Evolutionary conservation across 2,113 vertebrate genomes (phyloP), one percentile per base, ranked within the genome.

Genomic region (Trogon surrucura): DNA sequence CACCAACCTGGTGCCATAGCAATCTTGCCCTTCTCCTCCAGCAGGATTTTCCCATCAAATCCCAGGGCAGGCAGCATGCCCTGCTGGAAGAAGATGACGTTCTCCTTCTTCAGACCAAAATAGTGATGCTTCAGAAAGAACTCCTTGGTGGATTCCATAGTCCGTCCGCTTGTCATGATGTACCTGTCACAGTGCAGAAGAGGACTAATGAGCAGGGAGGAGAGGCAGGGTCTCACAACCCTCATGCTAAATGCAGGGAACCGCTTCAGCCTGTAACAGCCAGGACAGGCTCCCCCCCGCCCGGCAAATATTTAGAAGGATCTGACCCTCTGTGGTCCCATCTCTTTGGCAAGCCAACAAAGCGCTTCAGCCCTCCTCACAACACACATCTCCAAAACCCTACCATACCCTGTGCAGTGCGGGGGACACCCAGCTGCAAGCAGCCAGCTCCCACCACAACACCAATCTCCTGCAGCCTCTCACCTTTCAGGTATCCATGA

Each of bases 61-160:
- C 98, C 99, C 98, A 99, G 97, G 38, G 99, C 99, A 4, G 99
- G 99, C n/a, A 99, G 98, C 99, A 99, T 99, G 80, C 99, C 99
- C 95, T 99, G 99, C 97, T 99, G 99, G 88, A 99, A 99, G 96
- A 99, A 99, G 77, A 99, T 85, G 9, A 99, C 91, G 2, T 99
- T 98, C 93, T 98, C 98, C 91, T 99, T 97, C 34, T 98, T 97
- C 87, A 99, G 96, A 54, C 99, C 99, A 92, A 99, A 99, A 94
- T 99, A 98, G 41, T 86, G 97, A 93, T 99, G 98, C n/a, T 92
- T 98, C 32, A 94, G 89, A 93, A 99, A 99, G 96, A 99, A 99
- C 9, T 98, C 98, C 91, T 98, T 97, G 8, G 99, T 99, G 36
- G 98, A 98, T 27, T 98, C 98, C 99, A 99, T 99, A 11, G 99